Evolutionary conservation across 2,797 vertebrate genomes (phyloP).

Genomic region (Cuculus canorus): DNA sequence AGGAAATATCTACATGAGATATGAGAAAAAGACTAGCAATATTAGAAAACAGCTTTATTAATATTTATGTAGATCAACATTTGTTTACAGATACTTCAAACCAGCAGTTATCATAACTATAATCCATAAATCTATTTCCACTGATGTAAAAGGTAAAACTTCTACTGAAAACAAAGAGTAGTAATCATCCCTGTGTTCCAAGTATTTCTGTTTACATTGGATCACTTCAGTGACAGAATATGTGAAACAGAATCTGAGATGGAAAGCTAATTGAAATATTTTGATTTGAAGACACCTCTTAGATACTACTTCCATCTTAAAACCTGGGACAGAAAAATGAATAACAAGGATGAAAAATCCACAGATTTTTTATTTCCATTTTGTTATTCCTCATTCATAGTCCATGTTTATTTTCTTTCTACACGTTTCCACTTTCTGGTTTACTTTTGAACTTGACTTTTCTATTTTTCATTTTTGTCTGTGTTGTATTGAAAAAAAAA

Average conservation of each 20-base stretch:
- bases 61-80: not conserved
- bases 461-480: not conserved
- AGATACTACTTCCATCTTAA: not conserved
- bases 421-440: not conserved
- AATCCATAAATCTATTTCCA: not conserved
- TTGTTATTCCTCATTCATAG: not conserved
- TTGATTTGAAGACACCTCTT: not conserved
- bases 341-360: not conserved
- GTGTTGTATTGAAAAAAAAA: not conserved
- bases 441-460: not conserved
- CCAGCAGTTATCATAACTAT: not conserved
- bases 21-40: not conserved
- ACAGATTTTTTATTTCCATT: not conserved
- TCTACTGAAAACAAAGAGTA: not conserved
- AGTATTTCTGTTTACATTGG: not conserved
- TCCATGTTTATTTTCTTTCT: not conserved
- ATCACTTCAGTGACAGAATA: not conserved
- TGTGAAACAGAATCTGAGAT: not conserved
- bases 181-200: not conserved
- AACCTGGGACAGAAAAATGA: not conserved
- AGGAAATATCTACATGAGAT: not conserved
- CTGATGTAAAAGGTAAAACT: not conserved
- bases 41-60: not conserved
- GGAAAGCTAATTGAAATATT: not conserved
- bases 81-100: not conserved